Conservation (phyloP, 2,888 invertebrate genomes). For the Gandaritis pyraliata region DNA sequence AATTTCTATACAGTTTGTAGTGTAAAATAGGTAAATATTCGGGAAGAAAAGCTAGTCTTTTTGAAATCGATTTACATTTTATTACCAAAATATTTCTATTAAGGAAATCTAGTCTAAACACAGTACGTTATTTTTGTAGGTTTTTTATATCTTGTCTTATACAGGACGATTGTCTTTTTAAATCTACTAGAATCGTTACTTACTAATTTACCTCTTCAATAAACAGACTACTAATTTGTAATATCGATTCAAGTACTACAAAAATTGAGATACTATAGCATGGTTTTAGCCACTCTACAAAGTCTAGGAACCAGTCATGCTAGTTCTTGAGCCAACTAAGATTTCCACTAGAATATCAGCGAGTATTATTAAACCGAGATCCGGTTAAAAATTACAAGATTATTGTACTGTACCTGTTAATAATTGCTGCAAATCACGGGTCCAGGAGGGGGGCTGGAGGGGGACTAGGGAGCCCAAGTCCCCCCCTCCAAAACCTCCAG, state of each 20-base stretch:
- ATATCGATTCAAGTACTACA: conserved; percentile 9
- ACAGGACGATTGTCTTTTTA: conserved; percentile 21
- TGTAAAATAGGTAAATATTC: neutral
- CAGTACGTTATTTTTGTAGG: conserved; percentile 8
- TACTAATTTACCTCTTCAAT: conserved; percentile 14
- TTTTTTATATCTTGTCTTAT: conserved; percentile 17
- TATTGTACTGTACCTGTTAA: too few relatives aligned
- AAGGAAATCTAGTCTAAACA: conserved; percentile 17
- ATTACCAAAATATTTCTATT: conserved; percentile 28
- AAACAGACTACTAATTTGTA: conserved; percentile 6
- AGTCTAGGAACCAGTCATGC: too few relatives aligned
- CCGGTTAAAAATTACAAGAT: too few relatives aligned
- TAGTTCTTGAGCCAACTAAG: too few relatives aligned
- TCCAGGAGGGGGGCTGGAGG: too few relatives aligned
- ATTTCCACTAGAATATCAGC: too few relatives aligned
- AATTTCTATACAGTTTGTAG: conserved; percentile 11
- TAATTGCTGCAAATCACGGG: too few relatives aligned
- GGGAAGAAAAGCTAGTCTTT: conserved; percentile 11
- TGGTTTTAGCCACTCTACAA: conserved; percentile 32
- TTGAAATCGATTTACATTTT: conserved; percentile 22
- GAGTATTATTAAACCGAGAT: too few relatives aligned
- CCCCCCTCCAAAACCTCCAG: too few relatives aligned
- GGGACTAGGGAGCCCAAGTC: too few relatives aligned
- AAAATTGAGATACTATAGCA: conserved; percentile 9
- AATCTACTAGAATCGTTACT: conserved; percentile 9